Percentiles rank a stretch among this genome's conserved stretches.
Conservation (phyloP, 2,797 vertebrate genomes). For the Crocidura indochinensis region DNA sequence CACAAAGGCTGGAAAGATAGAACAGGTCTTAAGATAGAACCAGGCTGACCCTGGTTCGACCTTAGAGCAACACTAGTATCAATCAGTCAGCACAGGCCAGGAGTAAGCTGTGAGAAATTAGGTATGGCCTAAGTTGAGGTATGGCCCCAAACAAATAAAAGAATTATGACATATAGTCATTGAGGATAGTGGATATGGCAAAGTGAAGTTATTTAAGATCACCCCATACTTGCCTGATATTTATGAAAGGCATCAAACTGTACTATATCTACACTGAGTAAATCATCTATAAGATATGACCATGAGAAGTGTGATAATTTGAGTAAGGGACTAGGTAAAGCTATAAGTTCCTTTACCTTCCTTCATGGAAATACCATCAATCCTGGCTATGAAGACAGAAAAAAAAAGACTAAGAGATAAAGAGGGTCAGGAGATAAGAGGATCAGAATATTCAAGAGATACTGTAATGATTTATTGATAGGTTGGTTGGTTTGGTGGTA, state of each 20-base stretch:
- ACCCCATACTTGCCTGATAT: not conserved
- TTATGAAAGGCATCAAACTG: not conserved
- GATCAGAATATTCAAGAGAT: not conserved
- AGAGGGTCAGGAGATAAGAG: not conserved
- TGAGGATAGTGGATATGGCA: not conserved
- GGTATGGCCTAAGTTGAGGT: no score
- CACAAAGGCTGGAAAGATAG: not conserved
- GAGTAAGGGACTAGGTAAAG: not conserved
- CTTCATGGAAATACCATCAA: not conserved
- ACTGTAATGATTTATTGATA: no score
- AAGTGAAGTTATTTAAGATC: not conserved
- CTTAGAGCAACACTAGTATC: no score
- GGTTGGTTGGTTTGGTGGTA: no score
- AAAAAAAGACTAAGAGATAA: not conserved
- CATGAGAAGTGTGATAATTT: not conserved
- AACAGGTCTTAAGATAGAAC: no score
- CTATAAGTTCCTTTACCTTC: not conserved
- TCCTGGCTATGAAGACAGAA: not conserved
- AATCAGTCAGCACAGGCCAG: no score
- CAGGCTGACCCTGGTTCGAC: no score
- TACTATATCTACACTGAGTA: not conserved
- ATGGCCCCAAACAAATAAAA: no score
- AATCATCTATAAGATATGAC: not conserved
- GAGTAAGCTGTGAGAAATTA: no score
- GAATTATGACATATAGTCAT: no score